A percentile compares a stretch with the other conserved stretches of the same genome.
phyloP scores from a whole-genome alignment of 1,140 invertebrate species.

The Danaus plexippus region DNA sequence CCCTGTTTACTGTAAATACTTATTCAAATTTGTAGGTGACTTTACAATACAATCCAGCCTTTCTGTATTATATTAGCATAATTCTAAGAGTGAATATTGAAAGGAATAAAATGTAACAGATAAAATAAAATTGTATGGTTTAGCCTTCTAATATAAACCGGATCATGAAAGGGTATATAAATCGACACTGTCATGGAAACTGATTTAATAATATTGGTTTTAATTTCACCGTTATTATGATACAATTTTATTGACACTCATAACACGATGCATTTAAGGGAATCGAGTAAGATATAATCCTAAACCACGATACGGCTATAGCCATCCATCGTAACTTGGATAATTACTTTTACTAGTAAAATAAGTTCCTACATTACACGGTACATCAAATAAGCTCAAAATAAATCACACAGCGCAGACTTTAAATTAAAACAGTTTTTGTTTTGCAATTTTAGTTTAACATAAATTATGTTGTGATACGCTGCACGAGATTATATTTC shows the following conservation, averaged over 20 bases:
- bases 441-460: constrained; percentile 12
- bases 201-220: constrained; percentile 19
- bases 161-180: constrained; percentile 45
- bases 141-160: constrained; percentile 56
- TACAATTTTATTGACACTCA: too few species aligned
- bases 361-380: too few species aligned
- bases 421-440: too few species aligned
- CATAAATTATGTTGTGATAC: constrained; percentile 14
- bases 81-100: constrained; percentile 10
- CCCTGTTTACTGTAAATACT: constrained; percentile 66
- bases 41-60: constrained; percentile 47
- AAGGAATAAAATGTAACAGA: constrained; percentile 44
- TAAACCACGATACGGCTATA: too few species aligned
- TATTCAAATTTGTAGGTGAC: constrained; percentile 66
- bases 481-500: constrained; percentile 14
- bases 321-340: too few species aligned
- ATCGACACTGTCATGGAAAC: constrained; percentile 33
- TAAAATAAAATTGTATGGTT: constrained; percentile 59
- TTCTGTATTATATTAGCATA: constrained; percentile 54
- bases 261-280: too few species aligned
- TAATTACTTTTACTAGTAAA: too few species aligned
- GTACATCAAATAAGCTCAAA: too few species aligned
- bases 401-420: too few species aligned
- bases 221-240: too few species aligned
- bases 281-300: too few species aligned